phyloP scores from a whole-genome alignment of 2,113 vertebrate genomes.

The Vidua macroura region DNA sequence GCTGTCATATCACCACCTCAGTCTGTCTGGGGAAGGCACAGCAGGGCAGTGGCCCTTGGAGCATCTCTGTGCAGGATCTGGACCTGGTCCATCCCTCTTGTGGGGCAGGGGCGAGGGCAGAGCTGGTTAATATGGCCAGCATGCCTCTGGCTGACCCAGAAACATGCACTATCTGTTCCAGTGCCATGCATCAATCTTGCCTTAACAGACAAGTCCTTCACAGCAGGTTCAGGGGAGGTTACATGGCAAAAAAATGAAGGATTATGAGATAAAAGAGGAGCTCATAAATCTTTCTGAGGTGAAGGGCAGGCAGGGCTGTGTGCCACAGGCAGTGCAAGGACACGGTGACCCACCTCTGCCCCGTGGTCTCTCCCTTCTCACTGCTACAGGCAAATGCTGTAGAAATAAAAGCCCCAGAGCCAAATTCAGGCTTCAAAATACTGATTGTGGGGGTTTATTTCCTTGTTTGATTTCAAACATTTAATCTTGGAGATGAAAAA shows the following conservation, averaged over 20 bases:
- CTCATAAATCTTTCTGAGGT: not conserved
- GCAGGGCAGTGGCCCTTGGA: not conserved
- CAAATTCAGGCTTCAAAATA: not conserved
- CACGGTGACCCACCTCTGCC: not conserved
- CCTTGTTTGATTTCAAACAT: not conserved
- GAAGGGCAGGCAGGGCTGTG: not conserved
- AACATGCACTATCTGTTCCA: not conserved
- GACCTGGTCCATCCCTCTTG: not conserved
- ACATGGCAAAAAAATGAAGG: not conserved
- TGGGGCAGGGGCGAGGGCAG: not conserved
- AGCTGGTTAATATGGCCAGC: not conserved
- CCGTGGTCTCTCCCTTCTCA: rapidly evolving
- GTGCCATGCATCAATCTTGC: not conserved
- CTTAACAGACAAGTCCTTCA: not conserved
- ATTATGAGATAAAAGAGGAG: not conserved
- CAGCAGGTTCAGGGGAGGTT: not conserved
- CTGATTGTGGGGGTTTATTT: not conserved
- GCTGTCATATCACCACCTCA: rapidly evolving
- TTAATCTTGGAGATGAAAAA: not conserved
- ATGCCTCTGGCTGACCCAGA: not conserved
- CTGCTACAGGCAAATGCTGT: not conserved
- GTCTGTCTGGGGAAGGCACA: not conserved
- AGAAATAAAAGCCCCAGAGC: not conserved
- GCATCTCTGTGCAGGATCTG: not conserved
- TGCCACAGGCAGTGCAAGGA: not conserved